Evolutionary conservation across 2,888 invertebrate genomes (phyloP), one percentile per base, ranked within the genome.

Genomic region (Aspidiotus rigidus): DNA sequence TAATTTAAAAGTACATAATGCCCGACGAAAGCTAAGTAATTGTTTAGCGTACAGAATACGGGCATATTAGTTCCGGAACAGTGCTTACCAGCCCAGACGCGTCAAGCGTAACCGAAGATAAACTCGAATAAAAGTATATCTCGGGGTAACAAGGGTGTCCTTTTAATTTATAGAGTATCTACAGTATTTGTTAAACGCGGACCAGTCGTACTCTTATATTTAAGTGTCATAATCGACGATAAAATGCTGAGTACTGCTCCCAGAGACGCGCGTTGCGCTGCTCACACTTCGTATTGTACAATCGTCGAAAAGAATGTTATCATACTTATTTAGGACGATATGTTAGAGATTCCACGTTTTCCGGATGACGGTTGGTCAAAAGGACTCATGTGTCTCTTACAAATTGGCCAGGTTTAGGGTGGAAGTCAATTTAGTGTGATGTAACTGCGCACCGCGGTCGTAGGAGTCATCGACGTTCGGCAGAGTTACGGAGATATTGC

Each of bases 21-120:
- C 67, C 67, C 67, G 67, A 67, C 67, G 67, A 67, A 67, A 67
- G 67, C 67, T 67, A 67, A 67, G 67, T 67, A 67, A 67, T 67
- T 67, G 67, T 67, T 67, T 67, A 67, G 67, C 67, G 67, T 60
- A 59, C 60, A 60, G 67, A 67, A 67, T 67, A 67, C 67, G 59
- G 67, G 67, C 67, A 67, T 67, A 67, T 67, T 67, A 67, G 67
- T 67, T 67, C 67, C 67, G 60, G 67, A 67, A 67, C 67, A 59
- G 49, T 59, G 67, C 67, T 67, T 59, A 67, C 67, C 67, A 28
- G 28, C 28, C 28, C 28, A 67, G 67, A 67, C 56, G 67, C 67
- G 67, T 67, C 57, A 67, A 67, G 67, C 67, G 67, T 67, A 67
- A 67, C 67, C 67, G 67, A 67, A 67, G 67, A 67, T 67, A 67